Conservation (phyloP, 1,140 invertebrate species). For the Antheraea mylitta region DNA sequence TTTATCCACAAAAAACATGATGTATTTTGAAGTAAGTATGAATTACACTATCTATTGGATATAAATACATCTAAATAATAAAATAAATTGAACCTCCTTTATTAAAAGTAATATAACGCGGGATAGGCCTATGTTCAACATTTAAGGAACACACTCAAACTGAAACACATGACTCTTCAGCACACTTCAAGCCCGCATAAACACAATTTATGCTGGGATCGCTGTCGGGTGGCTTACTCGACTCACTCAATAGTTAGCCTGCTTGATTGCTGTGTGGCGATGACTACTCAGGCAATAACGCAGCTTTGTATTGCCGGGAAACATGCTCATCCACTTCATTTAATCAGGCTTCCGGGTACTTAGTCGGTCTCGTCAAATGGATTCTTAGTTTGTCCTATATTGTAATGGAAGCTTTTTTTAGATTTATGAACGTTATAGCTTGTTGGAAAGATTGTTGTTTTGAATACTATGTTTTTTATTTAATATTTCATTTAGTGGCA, state of each 20-base stretch:
- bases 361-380: not conserved
- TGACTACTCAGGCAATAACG: constrained; percentile 14
- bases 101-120: not conserved
- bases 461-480: not conserved
- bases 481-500: too few species aligned
- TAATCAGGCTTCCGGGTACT: constrained; percentile 11
- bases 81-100: not conserved
- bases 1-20: too few species aligned
- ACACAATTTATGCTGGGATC: constrained; percentile 20
- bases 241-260: constrained; percentile 18
- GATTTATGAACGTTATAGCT: not conserved
- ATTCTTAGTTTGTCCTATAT: constrained; percentile 5
- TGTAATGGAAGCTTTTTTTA: constrained; percentile 6
- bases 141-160: not conserved
- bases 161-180: not conserved
- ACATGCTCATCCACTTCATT: constrained; percentile 13
- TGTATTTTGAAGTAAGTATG: too few species aligned
- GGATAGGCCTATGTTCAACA: not conserved
- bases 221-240: constrained; percentile 8
- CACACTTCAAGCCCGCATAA: constrained; percentile 12
- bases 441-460: not conserved
- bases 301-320: constrained; percentile 14
- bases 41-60: too few species aligned
- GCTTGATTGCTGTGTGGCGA: constrained; percentile 18
- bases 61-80: not conserved